Percentiles rank a stretch among this genome's conserved stretches.
Evolutionary conservation across 2,797 vertebrate genomes (phyloP).

Genomic region (Muscicapa striata): DNA sequence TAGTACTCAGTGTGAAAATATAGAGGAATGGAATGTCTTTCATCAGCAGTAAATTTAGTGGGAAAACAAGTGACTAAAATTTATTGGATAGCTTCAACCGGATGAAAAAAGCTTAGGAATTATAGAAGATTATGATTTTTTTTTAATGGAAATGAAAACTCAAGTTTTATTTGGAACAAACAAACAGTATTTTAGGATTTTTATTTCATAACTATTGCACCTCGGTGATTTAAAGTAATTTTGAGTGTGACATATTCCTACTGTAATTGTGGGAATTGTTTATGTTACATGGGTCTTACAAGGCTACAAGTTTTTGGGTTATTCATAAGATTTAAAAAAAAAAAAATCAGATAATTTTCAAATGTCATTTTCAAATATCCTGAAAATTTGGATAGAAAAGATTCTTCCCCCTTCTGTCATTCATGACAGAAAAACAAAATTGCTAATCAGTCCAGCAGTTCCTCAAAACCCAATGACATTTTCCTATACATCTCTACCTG

Average conservation of each 20-base stretch:
- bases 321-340: background rate
- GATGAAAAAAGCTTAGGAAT: background rate
- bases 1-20: background rate
- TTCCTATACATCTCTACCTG: background rate
- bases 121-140: background rate
- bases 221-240: background rate
- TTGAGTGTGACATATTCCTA: background rate
- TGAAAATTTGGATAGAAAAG: background rate
- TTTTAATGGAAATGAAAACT: background rate
- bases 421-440: background rate
- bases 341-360: background rate
- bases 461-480: background rate
- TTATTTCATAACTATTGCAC: background rate
- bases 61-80: background rate
- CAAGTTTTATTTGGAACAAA: background rate
- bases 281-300: background rate
- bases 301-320: fast-evolving
- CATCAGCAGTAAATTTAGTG: background rate
- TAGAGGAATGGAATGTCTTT: background rate
- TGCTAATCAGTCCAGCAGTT: background rate
- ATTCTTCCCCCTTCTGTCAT: background rate
- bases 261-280: background rate
- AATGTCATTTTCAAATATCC: background rate
- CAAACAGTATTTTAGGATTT: background rate
- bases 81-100: background rate